Percentiles rank a stretch among this genome's conserved stretches.
These are phyloP conservation scores for Drosophila cognata DNA, from an alignment of 2,888 invertebrate species.

Conservation along the genomic window DNA sequence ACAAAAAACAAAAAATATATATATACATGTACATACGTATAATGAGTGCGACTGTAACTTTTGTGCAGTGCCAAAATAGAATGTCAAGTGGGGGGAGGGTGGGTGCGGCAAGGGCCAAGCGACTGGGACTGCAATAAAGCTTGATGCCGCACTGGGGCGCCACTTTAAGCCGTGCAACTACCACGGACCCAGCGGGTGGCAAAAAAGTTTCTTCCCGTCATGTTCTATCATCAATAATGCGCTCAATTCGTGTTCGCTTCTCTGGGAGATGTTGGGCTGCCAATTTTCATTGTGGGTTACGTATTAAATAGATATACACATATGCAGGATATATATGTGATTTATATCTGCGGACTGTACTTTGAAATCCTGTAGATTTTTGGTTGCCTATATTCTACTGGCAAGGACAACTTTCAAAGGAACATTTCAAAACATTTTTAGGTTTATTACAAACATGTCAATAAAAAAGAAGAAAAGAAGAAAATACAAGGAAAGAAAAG, in stretches of 20 bases:
- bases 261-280: constrained; percentile 21
- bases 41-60: constrained; percentile 39
- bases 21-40: not conserved
- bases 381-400: not conserved
- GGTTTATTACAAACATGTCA: not conserved
- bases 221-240: constrained; percentile 67
- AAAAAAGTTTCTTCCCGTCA: constrained; percentile 16
- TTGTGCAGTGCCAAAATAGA: constrained; percentile 39
- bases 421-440: not conserved
- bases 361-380: constrained; percentile 14
- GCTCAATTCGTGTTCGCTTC: constrained; percentile 43
- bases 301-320: not conserved
- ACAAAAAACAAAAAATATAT: constrained; percentile 10
- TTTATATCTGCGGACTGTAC: constrained; percentile 3
- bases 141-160: constrained; percentile 21
- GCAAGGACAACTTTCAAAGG: not conserved
- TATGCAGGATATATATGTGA: not conserved
- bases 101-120: not conserved
- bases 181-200: constrained; percentile 33
- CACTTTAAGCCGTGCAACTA: constrained; percentile 32
- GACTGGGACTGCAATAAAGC: constrained; percentile 1
- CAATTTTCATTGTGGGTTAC: constrained; percentile 23
- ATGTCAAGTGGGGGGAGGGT: constrained; percentile 5
- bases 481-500: not conserved
- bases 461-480: not conserved